These are phyloP conservation scores for Agrilus biguttatus DNA, from an alignment of 2,888 invertebrate species.

Conservation along the genomic window DNA sequence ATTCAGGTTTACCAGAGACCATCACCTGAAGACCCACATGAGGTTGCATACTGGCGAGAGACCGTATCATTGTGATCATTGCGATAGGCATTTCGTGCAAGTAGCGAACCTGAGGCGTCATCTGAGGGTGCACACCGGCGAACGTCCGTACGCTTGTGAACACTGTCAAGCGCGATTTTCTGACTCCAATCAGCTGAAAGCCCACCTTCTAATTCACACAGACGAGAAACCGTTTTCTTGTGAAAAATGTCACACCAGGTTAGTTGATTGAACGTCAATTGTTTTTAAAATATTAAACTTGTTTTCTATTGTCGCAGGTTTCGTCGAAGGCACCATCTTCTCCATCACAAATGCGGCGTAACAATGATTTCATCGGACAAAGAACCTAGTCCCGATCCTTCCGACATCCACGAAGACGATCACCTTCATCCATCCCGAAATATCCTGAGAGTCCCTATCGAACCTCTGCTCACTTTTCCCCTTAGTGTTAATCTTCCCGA, in stretches of 20 bases:
- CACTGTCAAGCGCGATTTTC: constrained; percentile 77
- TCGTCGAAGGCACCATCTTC: constrained; percentile 70
- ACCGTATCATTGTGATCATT: constrained; percentile 83
- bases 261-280: too few relatives aligned
- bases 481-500: constrained; percentile 43
- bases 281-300: too few relatives aligned
- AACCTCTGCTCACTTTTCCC: constrained; percentile 26
- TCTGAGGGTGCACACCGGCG: constrained; percentile 81
- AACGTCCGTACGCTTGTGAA: constrained; percentile 77
- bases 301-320: constrained; percentile 39
- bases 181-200: constrained; percentile 84
- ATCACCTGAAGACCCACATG: constrained; percentile 87
- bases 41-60: constrained; percentile 86
- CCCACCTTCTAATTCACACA: constrained; percentile 77
- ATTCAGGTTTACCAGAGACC: constrained; percentile 70
- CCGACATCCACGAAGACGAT: constrained; percentile 21
- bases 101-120: constrained; percentile 84
- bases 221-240: constrained; percentile 84
- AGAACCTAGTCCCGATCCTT: constrained; percentile 18
- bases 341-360: constrained; percentile 68
- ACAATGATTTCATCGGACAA: constrained; percentile 13
- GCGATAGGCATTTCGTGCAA: constrained; percentile 85
- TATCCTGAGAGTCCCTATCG: constrained; percentile 34
- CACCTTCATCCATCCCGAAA: constrained; percentile 25
- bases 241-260: constrained; percentile 45